Evolutionary conservation across 1,140 invertebrate species (phyloP).

Genomic region (Caligus rogercresseyi): DNA sequence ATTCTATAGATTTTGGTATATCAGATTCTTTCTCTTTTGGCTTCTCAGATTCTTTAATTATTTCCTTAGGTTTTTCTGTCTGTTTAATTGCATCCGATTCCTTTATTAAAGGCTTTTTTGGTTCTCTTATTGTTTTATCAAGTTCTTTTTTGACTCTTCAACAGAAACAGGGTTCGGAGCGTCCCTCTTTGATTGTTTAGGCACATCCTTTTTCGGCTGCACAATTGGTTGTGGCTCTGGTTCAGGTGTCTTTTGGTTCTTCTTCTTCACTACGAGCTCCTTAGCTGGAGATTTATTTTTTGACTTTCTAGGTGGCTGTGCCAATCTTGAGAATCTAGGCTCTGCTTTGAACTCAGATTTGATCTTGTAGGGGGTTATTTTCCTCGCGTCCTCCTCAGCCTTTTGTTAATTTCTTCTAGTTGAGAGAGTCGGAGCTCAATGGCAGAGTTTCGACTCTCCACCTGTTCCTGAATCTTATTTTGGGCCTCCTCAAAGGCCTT

Average conservation of each 20-base stretch:
- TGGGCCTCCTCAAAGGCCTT: background rate
- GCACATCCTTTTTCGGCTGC: no score
- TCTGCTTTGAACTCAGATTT: background rate
- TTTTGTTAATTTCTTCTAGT: background rate
- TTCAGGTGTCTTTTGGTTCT: background rate
- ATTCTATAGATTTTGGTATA: no score
- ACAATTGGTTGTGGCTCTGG: no score
- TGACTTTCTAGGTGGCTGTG: no score
- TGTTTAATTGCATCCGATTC: no score
- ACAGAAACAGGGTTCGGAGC: no score
- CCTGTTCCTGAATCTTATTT: background rate
- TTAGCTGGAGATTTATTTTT: background rate
- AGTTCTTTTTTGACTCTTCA: background rate
- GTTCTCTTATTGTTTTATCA: background rate
- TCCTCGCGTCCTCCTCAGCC: background rate
- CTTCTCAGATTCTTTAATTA: no score
- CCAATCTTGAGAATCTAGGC: no score
- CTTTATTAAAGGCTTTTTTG: background rate
- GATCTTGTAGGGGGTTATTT: background rate
- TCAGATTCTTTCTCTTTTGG: background rate
- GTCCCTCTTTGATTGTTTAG: no score
- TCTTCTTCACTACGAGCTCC: background rate
- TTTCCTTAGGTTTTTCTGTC: no score
- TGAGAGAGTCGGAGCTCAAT: background rate
- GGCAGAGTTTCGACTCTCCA: background rate